A percentile compares a stretch with the other conserved stretches of the same genome.
Evolutionary conservation across 2,888 invertebrate species (phyloP).

Genomic region (Chrysina gloriosa): DNA sequence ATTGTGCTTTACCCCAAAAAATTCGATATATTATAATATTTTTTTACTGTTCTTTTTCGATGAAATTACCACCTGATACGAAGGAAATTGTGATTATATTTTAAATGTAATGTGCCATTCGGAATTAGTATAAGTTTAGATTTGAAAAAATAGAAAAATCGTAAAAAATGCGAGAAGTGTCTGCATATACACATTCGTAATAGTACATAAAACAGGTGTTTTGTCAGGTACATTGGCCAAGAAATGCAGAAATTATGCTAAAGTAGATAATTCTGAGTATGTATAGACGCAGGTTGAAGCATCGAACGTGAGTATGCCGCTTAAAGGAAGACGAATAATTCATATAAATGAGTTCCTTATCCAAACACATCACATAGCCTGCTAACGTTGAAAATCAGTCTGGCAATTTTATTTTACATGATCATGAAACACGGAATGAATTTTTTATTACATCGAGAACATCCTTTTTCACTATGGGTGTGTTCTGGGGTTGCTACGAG

Average conservation of each 20-base stretch:
- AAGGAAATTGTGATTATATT: no score
- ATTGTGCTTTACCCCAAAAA: no score
- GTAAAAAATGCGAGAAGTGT: background rate
- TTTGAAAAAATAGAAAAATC: slow-evolving; percentile 10
- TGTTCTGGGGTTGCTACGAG: slow-evolving; percentile 52
- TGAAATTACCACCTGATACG: no score
- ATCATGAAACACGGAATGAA: slow-evolving; percentile 57
- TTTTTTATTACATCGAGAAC: slow-evolving; percentile 56
- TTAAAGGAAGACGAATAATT: slow-evolving; percentile 49
- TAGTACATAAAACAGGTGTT: slow-evolving; percentile 34
- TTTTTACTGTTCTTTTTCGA: no score
- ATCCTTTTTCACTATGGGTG: slow-evolving; percentile 54
- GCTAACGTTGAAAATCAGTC: slow-evolving; percentile 61
- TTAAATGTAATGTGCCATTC: no score
- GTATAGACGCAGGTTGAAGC: slow-evolving; percentile 40
- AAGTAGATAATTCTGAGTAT: slow-evolving; percentile 46
- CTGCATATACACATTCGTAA: slow-evolving; percentile 15
- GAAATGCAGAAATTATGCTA: slow-evolving; percentile 43
- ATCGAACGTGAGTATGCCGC: slow-evolving; percentile 40
- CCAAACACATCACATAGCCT: slow-evolving; percentile 59
- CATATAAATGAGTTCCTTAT: slow-evolving; percentile 57
- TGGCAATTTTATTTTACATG: slow-evolving; percentile 61
- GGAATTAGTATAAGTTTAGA: no score
- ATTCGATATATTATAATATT: no score
- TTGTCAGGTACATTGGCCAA: slow-evolving; percentile 35